Conservation (phyloP, 2,113 vertebrate species). For the Perca flavescens region DNA sequence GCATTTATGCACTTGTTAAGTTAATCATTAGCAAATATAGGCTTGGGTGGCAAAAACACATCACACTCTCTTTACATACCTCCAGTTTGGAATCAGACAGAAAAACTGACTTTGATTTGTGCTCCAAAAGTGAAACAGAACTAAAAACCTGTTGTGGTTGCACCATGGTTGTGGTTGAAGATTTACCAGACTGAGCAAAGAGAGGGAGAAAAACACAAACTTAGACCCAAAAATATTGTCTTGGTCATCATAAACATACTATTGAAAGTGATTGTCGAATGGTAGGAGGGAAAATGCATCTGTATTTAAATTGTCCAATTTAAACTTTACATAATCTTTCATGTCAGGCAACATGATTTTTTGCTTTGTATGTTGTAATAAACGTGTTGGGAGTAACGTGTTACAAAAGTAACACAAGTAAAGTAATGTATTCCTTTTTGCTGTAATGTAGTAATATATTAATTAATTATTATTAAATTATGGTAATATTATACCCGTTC, state of each 20-base stretch:
- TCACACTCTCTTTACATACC: conserved; percentile 31
- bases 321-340: no score
- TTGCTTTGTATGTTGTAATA: no score
- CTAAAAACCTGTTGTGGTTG: neutral
- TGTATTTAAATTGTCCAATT: neutral
- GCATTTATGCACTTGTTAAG: no score
- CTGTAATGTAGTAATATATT: no score
- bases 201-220: neutral
- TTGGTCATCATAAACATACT: neutral
- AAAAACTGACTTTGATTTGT: conserved; percentile 50
- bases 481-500: no score
- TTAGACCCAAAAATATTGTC: neutral
- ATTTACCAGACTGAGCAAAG: conserved; percentile 3
- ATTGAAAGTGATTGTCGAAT: neutral
- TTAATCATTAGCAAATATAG: no score
- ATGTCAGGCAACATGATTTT: no score
- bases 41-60: neutral
- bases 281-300: neutral
- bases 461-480: no score
- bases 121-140: neutral
- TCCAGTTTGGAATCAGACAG: conserved; percentile 16
- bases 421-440: no score
- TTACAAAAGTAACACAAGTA: no score
- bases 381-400: no score
- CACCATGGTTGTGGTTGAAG: conserved; percentile 34